phyloP scores from a whole-genome alignment of 2,888 invertebrate species.

The Caenorhabditis parvicauda region DNA sequence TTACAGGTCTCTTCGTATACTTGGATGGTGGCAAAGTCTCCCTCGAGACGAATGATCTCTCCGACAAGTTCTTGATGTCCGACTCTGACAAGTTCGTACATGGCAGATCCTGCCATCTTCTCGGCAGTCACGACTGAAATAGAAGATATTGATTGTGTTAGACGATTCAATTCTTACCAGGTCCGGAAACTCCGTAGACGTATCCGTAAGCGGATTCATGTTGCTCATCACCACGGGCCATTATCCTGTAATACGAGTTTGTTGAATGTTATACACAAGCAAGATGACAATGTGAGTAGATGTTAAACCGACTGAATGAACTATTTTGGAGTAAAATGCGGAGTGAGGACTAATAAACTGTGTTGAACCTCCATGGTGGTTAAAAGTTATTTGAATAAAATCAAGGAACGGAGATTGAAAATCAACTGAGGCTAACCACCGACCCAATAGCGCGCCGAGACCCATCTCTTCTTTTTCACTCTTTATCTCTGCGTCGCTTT shows the following conservation, averaged over 20 bases:
- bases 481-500: too few species aligned
- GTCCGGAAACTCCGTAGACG: slow-evolving; percentile 84
- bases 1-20: slow-evolving; percentile 73
- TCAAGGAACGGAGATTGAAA: slow-evolving; percentile 9
- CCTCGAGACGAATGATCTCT: slow-evolving; percentile 98
- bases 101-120: slow-evolving; percentile 91
- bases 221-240: slow-evolving; percentile 9
- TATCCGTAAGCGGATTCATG: slow-evolving; percentile 9
- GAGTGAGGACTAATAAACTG: too few species aligned
- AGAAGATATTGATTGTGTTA: not conserved
- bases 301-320: too few species aligned
- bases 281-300: too few species aligned
- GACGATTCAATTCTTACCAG: slow-evolving; percentile 71
- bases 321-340: too few species aligned
- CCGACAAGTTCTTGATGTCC: slow-evolving; percentile 97
- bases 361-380: too few species aligned
- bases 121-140: slow-evolving; percentile 92
- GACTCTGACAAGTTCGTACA: slow-evolving; percentile 99
- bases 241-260: slow-evolving; percentile 9
- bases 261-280: too few species aligned
- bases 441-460: slow-evolving; percentile 2
- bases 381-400: too few species aligned
- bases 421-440: too few species aligned
- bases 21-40: slow-evolving; percentile 99
- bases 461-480: slow-evolving; percentile 1